Conservation (phyloP, 2,888 invertebrate species). For the Agrotis segetum region DNA sequence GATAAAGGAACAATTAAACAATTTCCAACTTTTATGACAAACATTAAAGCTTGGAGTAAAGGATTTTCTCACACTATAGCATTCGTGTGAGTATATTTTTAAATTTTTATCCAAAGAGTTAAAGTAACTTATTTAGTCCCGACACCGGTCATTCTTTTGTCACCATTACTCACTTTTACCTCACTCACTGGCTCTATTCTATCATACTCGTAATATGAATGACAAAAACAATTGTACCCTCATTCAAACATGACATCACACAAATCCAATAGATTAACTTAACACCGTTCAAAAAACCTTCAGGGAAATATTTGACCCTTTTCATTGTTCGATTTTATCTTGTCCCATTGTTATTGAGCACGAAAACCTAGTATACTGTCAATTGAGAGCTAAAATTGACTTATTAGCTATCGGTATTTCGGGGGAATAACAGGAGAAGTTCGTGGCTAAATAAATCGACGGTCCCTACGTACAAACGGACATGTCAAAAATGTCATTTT, state of each 20-base stretch:
- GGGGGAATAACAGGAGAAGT: too few relatives aligned
- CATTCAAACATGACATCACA: conserved; percentile 15
- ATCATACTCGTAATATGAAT: too few relatives aligned
- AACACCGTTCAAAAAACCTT: conserved; percentile 12
- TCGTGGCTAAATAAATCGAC: too few relatives aligned
- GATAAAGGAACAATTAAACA: conserved; percentile 9
- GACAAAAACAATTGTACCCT: conserved; percentile 20
- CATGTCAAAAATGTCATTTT: too few relatives aligned
- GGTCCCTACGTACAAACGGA: too few relatives aligned
- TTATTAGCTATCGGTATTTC: background rate
- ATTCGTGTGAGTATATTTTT: background rate
- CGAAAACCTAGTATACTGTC: background rate
- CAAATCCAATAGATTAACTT: conserved; percentile 37
- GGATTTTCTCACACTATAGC: background rate
- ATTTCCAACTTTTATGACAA: conserved; percentile 8
- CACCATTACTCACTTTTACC: background rate
- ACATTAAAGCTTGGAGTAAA: background rate
- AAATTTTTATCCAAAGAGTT: too few relatives aligned
- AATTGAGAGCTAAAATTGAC: background rate
- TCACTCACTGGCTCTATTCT: background rate
- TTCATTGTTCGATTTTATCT: conserved; percentile 9
- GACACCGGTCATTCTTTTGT: background rate
- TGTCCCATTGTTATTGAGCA: background rate
- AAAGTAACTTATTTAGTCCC: too few relatives aligned
- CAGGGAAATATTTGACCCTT: conserved; percentile 35